phyloP scores from a whole-genome alignment of 2,888 invertebrate species.

The Cantharis lateralis region DNA sequence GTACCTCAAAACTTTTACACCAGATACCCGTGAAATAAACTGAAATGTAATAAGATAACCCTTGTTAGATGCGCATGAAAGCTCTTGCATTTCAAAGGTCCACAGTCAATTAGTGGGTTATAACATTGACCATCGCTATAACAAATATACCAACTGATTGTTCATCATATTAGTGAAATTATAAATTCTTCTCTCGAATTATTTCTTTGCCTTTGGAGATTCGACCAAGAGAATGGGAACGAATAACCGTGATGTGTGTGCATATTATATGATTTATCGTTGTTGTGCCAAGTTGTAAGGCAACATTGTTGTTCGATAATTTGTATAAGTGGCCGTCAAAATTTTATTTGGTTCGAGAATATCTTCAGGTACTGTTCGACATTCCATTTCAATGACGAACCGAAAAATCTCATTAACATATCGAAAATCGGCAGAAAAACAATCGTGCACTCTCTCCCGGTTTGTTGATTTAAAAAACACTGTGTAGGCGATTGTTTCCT shows the following conservation, averaged over 20 bases:
- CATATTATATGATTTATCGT: background rate
- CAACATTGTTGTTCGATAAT: slow-evolving; percentile 21
- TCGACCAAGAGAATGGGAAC: background rate
- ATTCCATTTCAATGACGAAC: background rate
- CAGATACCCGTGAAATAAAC: slow-evolving; percentile 15
- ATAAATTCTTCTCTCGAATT: background rate
- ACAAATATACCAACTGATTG: background rate
- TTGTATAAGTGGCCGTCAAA: slow-evolving; percentile 17
- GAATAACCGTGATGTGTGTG: background rate
- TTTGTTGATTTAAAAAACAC: background rate
- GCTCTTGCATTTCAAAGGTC: slow-evolving; percentile 1
- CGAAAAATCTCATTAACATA: background rate
- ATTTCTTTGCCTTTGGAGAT: background rate
- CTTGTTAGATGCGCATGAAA: slow-evolving; percentile 11
- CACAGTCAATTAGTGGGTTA: slow-evolving; percentile 16
- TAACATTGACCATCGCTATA: slow-evolving; percentile 2
- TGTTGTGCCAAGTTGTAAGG: slow-evolving; percentile 11
- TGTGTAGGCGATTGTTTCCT: background rate
- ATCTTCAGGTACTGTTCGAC: background rate
- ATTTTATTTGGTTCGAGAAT: slow-evolving; percentile 4
- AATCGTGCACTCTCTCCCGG: background rate
- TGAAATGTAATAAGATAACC: slow-evolving; percentile 22
- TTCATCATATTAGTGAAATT: background rate
- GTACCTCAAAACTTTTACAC: background rate
- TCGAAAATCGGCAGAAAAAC: background rate